phyloP scores from a whole-genome alignment of 2,113 vertebrate species.

The Rhinoderma darwinii region DNA sequence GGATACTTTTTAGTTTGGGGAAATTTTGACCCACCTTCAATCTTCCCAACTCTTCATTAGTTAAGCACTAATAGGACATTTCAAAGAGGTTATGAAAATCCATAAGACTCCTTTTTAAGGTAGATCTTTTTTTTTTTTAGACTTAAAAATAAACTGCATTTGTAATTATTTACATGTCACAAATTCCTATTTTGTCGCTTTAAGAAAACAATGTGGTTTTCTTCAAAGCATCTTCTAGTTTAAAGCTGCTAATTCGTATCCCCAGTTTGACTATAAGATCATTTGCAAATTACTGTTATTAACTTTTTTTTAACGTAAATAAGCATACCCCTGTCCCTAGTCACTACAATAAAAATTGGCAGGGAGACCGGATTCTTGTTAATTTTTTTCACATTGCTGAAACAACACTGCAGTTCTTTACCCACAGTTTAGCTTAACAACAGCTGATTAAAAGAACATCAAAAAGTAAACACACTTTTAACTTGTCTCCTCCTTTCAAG shows the following conservation, averaged over 20 bases:
- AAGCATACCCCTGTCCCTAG: not conserved
- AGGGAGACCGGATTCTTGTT: not conserved
- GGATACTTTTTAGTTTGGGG: no score
- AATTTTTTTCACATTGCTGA: not conserved
- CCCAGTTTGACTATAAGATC: constrained; percentile 2
- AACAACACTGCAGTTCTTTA: not conserved
- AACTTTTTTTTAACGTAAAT: not conserved
- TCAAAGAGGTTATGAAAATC: no score
- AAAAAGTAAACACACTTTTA: not conserved
- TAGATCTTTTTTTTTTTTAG: no score
- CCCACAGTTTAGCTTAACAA: not conserved
- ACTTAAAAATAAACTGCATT: not conserved
- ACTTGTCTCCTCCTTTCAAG: not conserved
- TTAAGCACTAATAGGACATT: no score
- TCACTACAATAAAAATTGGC: constrained; percentile 8
- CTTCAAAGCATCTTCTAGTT: not conserved
- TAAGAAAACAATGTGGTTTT: not conserved
- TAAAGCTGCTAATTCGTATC: constrained; percentile 3
- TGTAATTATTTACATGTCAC: not conserved
- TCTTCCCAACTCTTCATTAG: no score
- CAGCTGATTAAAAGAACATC: not conserved
- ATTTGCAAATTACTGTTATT: constrained; percentile 7
- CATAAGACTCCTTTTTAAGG: no score
- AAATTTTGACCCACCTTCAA: no score
- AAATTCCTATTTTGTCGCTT: not conserved